Base-by-base conservation (phyloP, 2,113 vertebrate species). In the Hypomesus transpacificus region DNA sequence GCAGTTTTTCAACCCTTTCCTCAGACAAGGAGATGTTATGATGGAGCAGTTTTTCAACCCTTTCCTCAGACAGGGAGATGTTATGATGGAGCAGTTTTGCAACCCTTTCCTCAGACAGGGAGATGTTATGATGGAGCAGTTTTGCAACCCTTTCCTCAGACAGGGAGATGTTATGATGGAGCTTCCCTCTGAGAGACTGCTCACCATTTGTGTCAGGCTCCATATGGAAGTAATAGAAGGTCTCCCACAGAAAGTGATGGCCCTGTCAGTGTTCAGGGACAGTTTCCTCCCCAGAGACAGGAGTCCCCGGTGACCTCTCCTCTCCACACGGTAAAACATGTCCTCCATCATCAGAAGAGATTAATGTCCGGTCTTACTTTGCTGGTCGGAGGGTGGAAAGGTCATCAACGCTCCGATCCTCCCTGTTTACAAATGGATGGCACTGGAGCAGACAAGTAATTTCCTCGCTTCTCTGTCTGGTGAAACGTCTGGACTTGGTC, bases 311-410 rank as follows among this genome's bases (percentile, higher is more conserved):
- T 54, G 68, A 69, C 53, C 34, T 21, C 58, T 57, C 3, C 4
- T n/a, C n/a, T 71, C 59, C 20, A 52, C 46, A n/a, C 16, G 28
- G 68, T 64, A 51, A 61, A 21, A 53, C 34, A 20, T 64, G 74
- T 67, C 56, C 52, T 66, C 21, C 50, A 22, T 61, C 26, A 46
- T 14, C n/a, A 51, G 24, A 59, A 67, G 63, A 71, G 67, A 64
- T 57, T 6, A 50, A 72, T 18, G 58, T 70, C 21, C 4, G 17
- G 24, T 54, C 54, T n/a, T n/a, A 28, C 64, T 21, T 26, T 26
- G 34, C 46, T 31, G 60, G 11, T 53, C 8, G 3, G 16, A 18
- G 61, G 46, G 61, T 16, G 3, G 17, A 17, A 16, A 63, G 46
- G 61, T 64, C 59, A 24, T 63, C 6, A 2, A 16, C 31, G 2